Evolutionary conservation across 2,113 vertebrate species (phyloP), one percentile per base, ranked within the genome.

Genomic region (Paradoxurus hermaphroditus): DNA sequence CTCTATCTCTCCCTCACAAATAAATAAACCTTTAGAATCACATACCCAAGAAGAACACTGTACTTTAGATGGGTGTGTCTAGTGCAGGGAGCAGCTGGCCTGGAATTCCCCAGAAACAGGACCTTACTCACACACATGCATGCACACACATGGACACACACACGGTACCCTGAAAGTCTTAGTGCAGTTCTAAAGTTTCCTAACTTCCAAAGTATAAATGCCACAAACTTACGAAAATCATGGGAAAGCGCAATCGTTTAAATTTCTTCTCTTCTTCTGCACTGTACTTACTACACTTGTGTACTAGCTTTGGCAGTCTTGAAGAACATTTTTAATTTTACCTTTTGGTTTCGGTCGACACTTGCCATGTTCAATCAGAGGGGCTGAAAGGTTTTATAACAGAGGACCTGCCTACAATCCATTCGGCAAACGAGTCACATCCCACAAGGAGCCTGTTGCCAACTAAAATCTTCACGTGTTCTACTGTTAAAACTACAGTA

Each of bases 41-140:
- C 31, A 44, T n/a, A 83, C 15, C 15, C 49, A 39, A 12, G 29
- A 97, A 95, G 31, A 78, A 53, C 29, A 89, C n/a, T 62, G 11
- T 7, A 56, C 62, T 86, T 2, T 56, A 62, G 31, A 31, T 3
- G 7, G 34, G 4, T 44, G n/a, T 53, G 39, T 41, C 67, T 41
- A 36, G 13, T 62, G 27, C 82, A 36, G 89, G 34, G 31, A 67
- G 83, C 53, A 90, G 46, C 21, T 36, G 12, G 53, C 36, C 63
- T 23, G 19, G 19, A 31, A 27, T 39, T 95, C 65, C 86, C 21
- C 39, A 72, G 56, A 84, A 19, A 94, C 0, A n/a, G 36, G 12
- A 11, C 18, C 1, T 51, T n/a, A 6, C 6, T 18, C n/a, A 1
- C 27, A 41, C 27, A 12, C 0, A 3, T 9, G 18, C 2, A 31